These are phyloP conservation scores for Diadema setosum DNA, from an alignment of 35 echinoderm and acorn worm genomes.

Conservation along the genomic window DNA sequence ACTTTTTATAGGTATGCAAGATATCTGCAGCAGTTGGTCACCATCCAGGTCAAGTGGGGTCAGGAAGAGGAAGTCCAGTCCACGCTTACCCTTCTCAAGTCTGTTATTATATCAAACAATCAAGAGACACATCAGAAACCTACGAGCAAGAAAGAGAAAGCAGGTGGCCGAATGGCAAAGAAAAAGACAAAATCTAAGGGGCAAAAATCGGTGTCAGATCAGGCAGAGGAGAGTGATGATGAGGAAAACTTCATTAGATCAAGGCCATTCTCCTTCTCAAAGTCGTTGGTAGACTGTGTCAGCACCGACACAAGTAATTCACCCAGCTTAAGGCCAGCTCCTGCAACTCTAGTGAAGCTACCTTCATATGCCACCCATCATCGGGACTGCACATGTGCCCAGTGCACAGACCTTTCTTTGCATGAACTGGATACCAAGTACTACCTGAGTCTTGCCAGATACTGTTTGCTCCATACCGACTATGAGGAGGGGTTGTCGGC, in stretches of 20 bases:
- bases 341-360: not conserved
- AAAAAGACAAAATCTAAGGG: not conserved
- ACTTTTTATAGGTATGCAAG: slow-evolving; percentile 1
- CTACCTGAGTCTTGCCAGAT: not conserved
- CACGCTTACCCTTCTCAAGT: not conserved
- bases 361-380: not conserved
- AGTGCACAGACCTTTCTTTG: not conserved
- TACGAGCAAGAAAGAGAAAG: not conserved
- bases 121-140: not conserved
- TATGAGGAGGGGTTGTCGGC: not conserved
- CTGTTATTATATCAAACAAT: not conserved
- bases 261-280: not conserved
- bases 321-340: slow-evolving; percentile 12
- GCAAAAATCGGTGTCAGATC: not conserved
- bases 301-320: not conserved
- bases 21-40: not conserved
- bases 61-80: not conserved
- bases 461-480: not conserved
- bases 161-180: not conserved
- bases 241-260: slow-evolving; percentile 23
- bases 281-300: not conserved
- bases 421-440: not conserved
- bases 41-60: not conserved
- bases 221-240: slow-evolving; percentile 13
- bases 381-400: not conserved